Evolutionary conservation across 92 coral and sea anemone species (phyloP), one percentile per base, ranked within the genome.

Genomic region (Chrysogorgia sp.): DNA sequence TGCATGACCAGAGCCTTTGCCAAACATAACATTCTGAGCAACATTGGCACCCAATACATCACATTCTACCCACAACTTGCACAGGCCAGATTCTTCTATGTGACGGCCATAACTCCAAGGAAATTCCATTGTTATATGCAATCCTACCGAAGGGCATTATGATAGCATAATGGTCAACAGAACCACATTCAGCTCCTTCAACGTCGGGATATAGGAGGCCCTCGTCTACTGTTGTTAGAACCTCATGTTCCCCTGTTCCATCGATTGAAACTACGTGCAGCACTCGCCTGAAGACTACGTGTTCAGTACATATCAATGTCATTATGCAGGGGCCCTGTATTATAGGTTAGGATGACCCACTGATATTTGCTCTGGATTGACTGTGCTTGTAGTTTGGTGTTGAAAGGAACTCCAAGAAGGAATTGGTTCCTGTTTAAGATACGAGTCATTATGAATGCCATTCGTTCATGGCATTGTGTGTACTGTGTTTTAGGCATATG

Each of bases 321-420:
- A 32, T 76, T n/a, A 71, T 14, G 82, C 82, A 10, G 82, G 82
- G 0, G 72, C 82, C n/a, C 40, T 57, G 67, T 32, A 76, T 37
- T 35, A 76, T 76, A 21, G 70, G 82, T 56, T n/a, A n/a, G 59
- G 34, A 24, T 67, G 59, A 24, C 91, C 91, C 14, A 80, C 75
- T 10, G 55, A 65, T 8, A 86, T 88, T 25, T 79, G 69, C 53
- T 65, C 81, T 47, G 40, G 43, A 33, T 61, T 41, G 49, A 48
- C 77, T 14, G 62, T 65, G 33, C 63, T 52, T 28, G 65, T 45
- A 6, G 67, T 80, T 76, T 88, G 77, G 81, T 85, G n/a, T n/a
- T n/a, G 79, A 61, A 84, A 88, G 14, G 33, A 82, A 55, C 62
- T 71, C 88, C 86, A 88, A 37, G 82, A 56, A 63, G 17, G 62